Conservation (phyloP, 1,140 invertebrate genomes). For the Magallana angulata region DNA sequence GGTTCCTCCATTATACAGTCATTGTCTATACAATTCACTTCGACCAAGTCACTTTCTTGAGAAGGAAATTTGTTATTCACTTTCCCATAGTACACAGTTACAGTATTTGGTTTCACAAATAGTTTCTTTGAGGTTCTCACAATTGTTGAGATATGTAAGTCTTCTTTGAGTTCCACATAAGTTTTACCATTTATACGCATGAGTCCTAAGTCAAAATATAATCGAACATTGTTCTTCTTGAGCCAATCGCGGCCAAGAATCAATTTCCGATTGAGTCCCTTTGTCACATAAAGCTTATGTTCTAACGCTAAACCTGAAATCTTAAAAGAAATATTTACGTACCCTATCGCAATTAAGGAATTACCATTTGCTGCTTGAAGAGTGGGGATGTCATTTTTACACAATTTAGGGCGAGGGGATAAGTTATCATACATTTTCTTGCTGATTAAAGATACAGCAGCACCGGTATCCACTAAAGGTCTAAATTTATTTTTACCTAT, state of each 20-base stretch:
- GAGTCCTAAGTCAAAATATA: constrained; percentile 46
- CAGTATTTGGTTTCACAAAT: constrained; percentile 45
- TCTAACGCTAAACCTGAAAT: constrained; percentile 12
- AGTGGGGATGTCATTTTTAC: constrained; percentile 6
- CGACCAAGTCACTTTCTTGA: neutral
- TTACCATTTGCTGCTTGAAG: constrained; percentile 45
- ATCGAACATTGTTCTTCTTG: neutral
- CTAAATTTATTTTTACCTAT: constrained; percentile 49
- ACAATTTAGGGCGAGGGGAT: constrained; percentile 22
- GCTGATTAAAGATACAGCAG: constrained; percentile 41
- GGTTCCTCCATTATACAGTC: constrained; percentile 42
- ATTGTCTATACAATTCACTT: neutral
- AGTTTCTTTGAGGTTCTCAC: constrained; percentile 5
- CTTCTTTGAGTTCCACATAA: constrained; percentile 53
- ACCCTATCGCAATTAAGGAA: neutral
- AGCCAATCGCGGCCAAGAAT: constrained; percentile 50
- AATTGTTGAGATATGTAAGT: constrained; percentile 49
- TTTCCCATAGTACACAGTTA: constrained; percentile 19
- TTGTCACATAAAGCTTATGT: neutral
- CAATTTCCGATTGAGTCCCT: constrained; percentile 42
- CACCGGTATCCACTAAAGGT: constrained; percentile 45
- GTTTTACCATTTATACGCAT: constrained; percentile 37
- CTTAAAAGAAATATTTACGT: constrained; percentile 42
- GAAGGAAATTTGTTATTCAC: neutral
- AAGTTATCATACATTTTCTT: constrained; percentile 40